These are phyloP conservation scores for Polydrusus tereticollis DNA, from an alignment of 2,888 invertebrate genomes.

Conservation along the genomic window DNA sequence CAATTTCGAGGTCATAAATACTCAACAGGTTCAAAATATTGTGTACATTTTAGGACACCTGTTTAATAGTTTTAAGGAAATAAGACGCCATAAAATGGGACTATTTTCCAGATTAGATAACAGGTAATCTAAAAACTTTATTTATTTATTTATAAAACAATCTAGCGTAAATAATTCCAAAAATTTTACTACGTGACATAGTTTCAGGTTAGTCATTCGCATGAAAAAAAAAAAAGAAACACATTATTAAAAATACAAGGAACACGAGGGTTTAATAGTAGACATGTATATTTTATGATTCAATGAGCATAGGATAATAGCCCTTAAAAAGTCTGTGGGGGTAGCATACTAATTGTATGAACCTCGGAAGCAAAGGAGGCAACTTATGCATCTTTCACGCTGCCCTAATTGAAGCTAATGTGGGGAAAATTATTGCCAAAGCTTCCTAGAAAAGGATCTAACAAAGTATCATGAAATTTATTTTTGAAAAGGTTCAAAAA, in stretches of 20 bases:
- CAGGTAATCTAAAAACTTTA: not conserved
- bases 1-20: not conserved
- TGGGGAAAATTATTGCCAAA: too few relatives aligned
- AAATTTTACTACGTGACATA: conserved; percentile 16
- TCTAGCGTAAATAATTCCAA: conserved; percentile 12
- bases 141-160: conserved; percentile 19
- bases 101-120: conserved; percentile 20
- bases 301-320: too few relatives aligned
- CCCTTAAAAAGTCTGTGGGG: too few relatives aligned
- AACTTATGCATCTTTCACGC: too few relatives aligned
- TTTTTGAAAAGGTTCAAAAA: too few relatives aligned
- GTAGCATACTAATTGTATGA: too few relatives aligned
- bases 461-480: too few relatives aligned
- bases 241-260: not conserved
- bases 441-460: too few relatives aligned
- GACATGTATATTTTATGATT: too few relatives aligned
- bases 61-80: conserved; percentile 8
- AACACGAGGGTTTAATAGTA: not conserved
- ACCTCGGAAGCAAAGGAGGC: too few relatives aligned
- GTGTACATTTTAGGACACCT: not conserved
- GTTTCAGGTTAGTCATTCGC: not conserved
- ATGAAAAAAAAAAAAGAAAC: not conserved
- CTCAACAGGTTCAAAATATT: not conserved
- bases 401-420: too few relatives aligned
- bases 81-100: conserved; percentile 12